Conservation (phyloP, 2,113 vertebrate genomes). For the Proterorhinus semilunaris region DNA sequence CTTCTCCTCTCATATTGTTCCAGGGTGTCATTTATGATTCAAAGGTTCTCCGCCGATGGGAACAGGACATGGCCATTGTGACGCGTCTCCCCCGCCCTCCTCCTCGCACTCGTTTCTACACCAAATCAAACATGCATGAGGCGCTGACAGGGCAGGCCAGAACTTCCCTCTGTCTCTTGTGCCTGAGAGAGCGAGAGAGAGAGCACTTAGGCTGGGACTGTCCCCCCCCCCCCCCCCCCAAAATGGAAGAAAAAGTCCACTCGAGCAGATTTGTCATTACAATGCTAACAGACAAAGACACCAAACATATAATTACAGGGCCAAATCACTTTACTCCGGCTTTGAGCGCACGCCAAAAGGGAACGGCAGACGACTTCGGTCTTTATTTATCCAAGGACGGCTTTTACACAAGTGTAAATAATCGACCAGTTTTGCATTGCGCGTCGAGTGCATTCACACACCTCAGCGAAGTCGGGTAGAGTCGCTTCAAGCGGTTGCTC, state of each 20-base stretch:
- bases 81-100: slow-evolving; percentile 56
- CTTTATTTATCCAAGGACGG: slow-evolving; percentile 23
- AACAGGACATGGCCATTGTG: slow-evolving; percentile 69
- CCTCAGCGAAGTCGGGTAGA: background rate
- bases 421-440: background rate
- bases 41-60: slow-evolving; percentile 61
- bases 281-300: slow-evolving; percentile 12
- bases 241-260: slow-evolving; percentile 10
- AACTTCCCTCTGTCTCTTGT: slow-evolving; percentile 47
- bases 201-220: slow-evolving; percentile 35
- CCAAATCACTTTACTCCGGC: background rate
- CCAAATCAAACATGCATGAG: slow-evolving; percentile 79
- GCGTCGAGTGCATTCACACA: background rate
- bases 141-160: slow-evolving; percentile 59
- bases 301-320: slow-evolving; percentile 2
- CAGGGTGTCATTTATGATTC: slow-evolving; percentile 77
- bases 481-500: background rate
- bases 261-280: slow-evolving; percentile 15
- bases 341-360: slow-evolving; percentile 3
- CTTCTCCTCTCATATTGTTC: slow-evolving; percentile 66
- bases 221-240: background rate
- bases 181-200: slow-evolving; percentile 32
- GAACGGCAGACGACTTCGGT: background rate
- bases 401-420: slow-evolving; percentile 12
- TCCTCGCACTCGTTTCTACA: slow-evolving; percentile 67